Evolutionary conservation across 1,140 invertebrate genomes (phyloP), one percentile per base, ranked within the genome.

Genomic region (Andricus grossulariae): DNA sequence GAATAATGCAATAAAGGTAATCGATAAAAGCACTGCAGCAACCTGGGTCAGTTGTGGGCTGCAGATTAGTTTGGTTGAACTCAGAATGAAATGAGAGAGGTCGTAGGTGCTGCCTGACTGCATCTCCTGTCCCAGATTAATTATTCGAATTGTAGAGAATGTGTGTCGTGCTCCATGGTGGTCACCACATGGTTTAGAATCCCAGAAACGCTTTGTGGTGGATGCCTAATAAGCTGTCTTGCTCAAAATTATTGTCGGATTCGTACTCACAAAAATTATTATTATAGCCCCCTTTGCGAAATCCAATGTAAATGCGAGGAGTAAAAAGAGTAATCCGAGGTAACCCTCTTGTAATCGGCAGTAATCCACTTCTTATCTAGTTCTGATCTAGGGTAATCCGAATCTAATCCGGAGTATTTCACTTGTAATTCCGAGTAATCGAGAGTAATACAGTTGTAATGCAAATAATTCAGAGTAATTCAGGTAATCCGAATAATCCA

Each of bases 11-110:
- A 83, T 83, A 82, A 82, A 82, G 76, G 72, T 77, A 82, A 85
- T 85, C 83, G 83, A 85, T 85, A 75, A 78, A 85, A 79, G 77
- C 74, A 72, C 60, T 32, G 60, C 77, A 51, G 73, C 78, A 83
- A 84, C 78, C 84, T 45, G 72, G 70, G 73, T 77, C 55, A 66
- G 39, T 60, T 75, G 76, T 81, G 77, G 83, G 77, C 72, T 57
- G 66, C 54, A 71, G 80, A 85, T 85, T 85, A 83, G 84, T 82
- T 84, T 82, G 80, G 82, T 77, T 84, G 75, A 77, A 45, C 54
- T 74, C 74, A 74, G 73, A 32, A 66, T 21, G 25, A 66, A 66
- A 66, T 66, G 25, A 16, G 60, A 66, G 60, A 66, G 60, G 60
- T 70, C 19, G 72, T 39, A 52, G 21, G 72, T 70, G n/a, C 45